Evolutionary conservation across 2,113 vertebrate species (phyloP).

Genomic region (Phaethon lepturus): DNA sequence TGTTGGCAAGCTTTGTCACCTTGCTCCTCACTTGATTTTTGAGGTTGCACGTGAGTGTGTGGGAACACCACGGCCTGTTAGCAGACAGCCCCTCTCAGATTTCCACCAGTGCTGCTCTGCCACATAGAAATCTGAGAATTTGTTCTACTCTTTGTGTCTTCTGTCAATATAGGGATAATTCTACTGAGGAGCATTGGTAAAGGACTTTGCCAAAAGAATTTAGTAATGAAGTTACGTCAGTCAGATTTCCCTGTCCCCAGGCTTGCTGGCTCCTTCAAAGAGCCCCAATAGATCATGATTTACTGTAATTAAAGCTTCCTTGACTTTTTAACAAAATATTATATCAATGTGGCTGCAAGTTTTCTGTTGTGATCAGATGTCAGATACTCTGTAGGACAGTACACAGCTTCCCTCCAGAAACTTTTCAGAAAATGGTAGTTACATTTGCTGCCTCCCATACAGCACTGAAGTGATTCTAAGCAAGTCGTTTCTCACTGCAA

Average conservation of each 20-base stretch:
- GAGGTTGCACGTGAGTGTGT: not conserved
- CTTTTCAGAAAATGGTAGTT: not conserved
- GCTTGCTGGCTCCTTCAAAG: not conserved
- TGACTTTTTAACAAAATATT: not conserved
- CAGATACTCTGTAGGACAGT: not conserved
- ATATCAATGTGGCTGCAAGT: not conserved
- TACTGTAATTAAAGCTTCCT: not conserved
- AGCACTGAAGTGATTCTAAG: not conserved
- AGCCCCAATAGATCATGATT: not conserved
- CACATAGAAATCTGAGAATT: not conserved
- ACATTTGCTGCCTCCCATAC: not conserved
- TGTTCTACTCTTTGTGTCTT: not conserved
- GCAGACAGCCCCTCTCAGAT: not conserved
- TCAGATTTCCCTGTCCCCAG: not conserved
- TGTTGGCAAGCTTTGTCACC: not conserved
- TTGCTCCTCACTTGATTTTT: not conserved
- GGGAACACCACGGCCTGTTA: not conserved
- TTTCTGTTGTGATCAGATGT: not conserved
- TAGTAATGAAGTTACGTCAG: rapidly evolving
- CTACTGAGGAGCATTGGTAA: not conserved
- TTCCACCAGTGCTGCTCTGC: not conserved
- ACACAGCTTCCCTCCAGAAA: not conserved
- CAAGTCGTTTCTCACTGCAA: not conserved
- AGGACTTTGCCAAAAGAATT: not conserved
- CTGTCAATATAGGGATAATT: not conserved